Evolutionary conservation across 2,113 vertebrate species (phyloP).

Genomic region (Lepus timidus): DNA sequence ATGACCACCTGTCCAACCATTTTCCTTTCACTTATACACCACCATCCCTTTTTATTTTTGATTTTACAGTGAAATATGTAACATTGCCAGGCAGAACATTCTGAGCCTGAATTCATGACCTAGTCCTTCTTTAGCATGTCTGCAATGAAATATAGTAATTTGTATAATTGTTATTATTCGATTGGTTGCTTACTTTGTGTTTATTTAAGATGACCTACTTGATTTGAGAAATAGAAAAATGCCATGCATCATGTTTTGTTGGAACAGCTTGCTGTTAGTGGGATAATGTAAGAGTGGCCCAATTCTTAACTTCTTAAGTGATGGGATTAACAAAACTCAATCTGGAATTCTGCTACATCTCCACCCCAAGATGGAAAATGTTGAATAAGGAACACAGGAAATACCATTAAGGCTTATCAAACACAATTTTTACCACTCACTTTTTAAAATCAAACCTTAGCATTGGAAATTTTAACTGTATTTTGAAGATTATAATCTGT

Average conservation of each 20-base stretch:
- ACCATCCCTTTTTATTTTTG: not conserved
- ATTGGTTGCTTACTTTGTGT: slow-evolving; percentile 24
- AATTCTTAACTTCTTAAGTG: slow-evolving; percentile 4
- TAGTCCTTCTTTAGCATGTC: not conserved
- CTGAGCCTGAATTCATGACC: not conserved
- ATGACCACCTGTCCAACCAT: not conserved
- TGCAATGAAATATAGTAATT: not conserved
- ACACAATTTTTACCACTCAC: not conserved
- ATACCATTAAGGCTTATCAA: not conserved
- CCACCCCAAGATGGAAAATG: not conserved
- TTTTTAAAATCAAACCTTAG: not conserved
- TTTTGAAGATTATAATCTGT: slow-evolving; percentile 16
- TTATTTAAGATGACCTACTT: slow-evolving; percentile 19
- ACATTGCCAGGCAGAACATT: not conserved
- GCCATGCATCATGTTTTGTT: not conserved
- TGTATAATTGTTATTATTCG: not conserved
- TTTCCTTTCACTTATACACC: not conserved
- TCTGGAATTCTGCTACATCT: not conserved
- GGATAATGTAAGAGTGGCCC: not conserved
- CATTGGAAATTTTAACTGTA: not conserved
- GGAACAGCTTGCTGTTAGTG: not conserved
- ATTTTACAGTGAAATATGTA: not conserved
- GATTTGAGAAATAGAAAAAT: slow-evolving; percentile 17
- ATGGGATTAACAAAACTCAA: not conserved
- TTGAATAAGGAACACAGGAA: not conserved